Evolutionary conservation across 2,113 vertebrate species (phyloP).

Genomic region (Callospermophilus lateralis): DNA sequence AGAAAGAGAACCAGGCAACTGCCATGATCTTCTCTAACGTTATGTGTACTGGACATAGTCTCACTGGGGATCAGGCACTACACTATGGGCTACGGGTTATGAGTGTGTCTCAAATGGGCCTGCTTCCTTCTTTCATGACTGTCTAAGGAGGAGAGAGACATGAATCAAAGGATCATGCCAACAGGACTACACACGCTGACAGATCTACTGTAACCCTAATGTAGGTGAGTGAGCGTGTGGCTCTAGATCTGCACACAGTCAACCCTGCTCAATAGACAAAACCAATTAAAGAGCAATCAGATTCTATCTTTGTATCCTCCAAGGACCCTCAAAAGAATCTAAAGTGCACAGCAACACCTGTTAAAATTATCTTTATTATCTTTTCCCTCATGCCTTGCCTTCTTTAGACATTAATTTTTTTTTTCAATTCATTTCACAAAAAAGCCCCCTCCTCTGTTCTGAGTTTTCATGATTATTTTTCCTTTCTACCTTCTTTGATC

Average conservation of each 20-base stretch:
- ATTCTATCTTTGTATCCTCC: background rate
- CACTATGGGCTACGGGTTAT: background rate
- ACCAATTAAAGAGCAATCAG: background rate
- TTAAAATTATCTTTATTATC: background rate
- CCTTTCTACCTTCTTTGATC: background rate
- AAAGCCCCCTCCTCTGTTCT: background rate
- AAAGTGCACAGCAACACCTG: background rate
- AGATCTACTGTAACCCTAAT: background rate
- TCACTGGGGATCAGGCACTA: background rate
- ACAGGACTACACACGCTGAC: background rate
- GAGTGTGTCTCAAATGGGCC: background rate
- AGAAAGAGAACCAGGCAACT: background rate
- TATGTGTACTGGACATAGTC: background rate
- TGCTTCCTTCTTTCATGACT: background rate
- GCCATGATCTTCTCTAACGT: background rate
- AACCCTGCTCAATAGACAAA: background rate
- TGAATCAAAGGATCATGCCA: background rate
- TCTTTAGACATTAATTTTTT: background rate
- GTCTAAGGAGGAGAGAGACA: background rate
- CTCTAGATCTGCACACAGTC: background rate
- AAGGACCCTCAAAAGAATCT: background rate
- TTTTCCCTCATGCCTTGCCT: background rate
- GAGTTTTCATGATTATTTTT: background rate
- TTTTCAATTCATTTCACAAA: background rate
- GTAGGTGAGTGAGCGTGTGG: background rate